Percentiles rank a stretch among this genome's conserved stretches.
Evolutionary conservation across 2,888 invertebrate genomes (phyloP).

Genomic region (Mimas tiliae): DNA sequence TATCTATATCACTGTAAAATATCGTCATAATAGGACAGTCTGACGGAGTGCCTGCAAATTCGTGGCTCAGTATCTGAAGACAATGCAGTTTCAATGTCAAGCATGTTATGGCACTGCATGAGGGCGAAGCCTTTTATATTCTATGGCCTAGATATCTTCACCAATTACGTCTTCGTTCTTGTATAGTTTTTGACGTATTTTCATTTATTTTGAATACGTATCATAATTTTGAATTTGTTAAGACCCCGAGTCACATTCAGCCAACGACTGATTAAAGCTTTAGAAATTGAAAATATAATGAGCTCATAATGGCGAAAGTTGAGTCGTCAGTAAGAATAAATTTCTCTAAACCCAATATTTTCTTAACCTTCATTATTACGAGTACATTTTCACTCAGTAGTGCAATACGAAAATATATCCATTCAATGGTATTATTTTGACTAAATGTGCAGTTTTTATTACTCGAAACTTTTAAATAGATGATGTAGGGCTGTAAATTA

Average conservation of each 20-base stretch:
- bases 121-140: neutral
- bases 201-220: neutral
- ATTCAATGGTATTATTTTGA: conserved; percentile 70
- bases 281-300: conserved; percentile 5
- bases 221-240: neutral
- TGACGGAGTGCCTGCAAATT: neutral
- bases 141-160: conserved; percentile 18
- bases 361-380: conserved; percentile 2
- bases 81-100: neutral
- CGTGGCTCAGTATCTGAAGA: conserved; percentile 5
- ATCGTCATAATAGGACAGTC: conserved; percentile 3
- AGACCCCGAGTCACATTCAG: conserved; percentile 9
- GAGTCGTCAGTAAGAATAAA: neutral
- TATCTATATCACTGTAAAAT: conserved; percentile 38
- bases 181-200: neutral
- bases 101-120: neutral
- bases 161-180: neutral
- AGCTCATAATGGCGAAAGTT: neutral
- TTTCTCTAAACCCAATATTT: conserved; percentile 9
- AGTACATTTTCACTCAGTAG: conserved; percentile 51
- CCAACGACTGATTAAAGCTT: conserved; percentile 17
- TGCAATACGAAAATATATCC: conserved; percentile 73
- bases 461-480: conserved; percentile 43
- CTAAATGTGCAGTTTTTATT: conserved; percentile 58
- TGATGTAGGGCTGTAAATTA: conserved; percentile 75